phyloP scores from a whole-genome alignment of 2,797 vertebrate genomes.

The Chelon auratus region DNA sequence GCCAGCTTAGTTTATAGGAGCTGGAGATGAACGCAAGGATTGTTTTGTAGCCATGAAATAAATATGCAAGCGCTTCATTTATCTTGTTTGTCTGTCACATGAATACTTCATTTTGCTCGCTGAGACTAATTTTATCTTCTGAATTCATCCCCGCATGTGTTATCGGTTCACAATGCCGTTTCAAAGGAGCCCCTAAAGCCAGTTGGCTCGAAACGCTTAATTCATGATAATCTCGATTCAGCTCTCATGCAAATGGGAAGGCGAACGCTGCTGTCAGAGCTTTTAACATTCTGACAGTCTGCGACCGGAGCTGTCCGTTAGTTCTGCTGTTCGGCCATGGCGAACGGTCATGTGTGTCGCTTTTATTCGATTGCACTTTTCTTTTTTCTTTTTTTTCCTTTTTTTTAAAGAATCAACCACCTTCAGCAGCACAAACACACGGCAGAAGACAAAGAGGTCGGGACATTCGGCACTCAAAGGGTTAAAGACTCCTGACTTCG shows the following conservation, averaged over 20 bases:
- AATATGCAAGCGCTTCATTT: slow-evolving; percentile 65
- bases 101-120: slow-evolving; percentile 63
- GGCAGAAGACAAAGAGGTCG: slow-evolving; percentile 63
- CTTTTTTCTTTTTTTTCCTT: not conserved
- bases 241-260: slow-evolving; percentile 34
- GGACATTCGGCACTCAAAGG: slow-evolving; percentile 87
- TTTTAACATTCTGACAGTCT: slow-evolving; percentile 7
- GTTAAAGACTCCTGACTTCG: slow-evolving; percentile 83
- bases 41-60: slow-evolving; percentile 77
- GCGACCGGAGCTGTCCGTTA: not conserved
- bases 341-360: too few species aligned
- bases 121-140: slow-evolving; percentile 41
- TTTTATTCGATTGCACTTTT: not conserved
- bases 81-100: slow-evolving; percentile 57
- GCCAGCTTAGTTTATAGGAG: slow-evolving; percentile 27
- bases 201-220: slow-evolving; percentile 38
- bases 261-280: not conserved
- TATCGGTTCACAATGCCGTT: slow-evolving; percentile 26
- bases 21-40: slow-evolving; percentile 42
- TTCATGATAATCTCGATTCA: slow-evolving; percentile 25
- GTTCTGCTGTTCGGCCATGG: too few species aligned
- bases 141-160: slow-evolving; percentile 34
- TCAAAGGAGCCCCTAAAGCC: slow-evolving; percentile 48
- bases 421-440: slow-evolving; percentile 83
- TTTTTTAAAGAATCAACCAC: slow-evolving; percentile 82